A percentile compares a stretch with the other conserved stretches of the same genome.
Evolutionary conservation across 2,113 vertebrate species (phyloP).

Genomic region (Condylura cristata): DNA sequence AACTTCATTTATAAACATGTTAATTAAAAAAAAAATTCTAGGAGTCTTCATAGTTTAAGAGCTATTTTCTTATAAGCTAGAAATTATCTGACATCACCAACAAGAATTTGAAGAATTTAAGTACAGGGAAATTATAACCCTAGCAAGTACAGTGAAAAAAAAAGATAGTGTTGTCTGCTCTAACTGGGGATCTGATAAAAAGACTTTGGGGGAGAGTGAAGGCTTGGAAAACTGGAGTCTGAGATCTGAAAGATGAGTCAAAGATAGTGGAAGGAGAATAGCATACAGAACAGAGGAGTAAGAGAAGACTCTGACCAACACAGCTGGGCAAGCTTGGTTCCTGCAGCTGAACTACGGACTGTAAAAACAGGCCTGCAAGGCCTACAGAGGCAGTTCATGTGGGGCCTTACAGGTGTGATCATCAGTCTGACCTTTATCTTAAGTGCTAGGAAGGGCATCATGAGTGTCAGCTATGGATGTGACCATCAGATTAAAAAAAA

Average conservation of each 20-base stretch:
- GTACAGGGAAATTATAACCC: neutral
- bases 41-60: neutral
- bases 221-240: neutral
- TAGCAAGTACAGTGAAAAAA: neutral
- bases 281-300: neutral
- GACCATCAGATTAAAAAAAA: too few relatives aligned
- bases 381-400: too few relatives aligned
- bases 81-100: neutral
- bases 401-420: neutral
- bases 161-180: neutral
- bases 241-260: neutral
- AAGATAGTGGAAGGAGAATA: neutral
- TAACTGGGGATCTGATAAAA: neutral
- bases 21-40: too few relatives aligned
- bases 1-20: neutral
- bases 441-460: neutral
- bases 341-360: neutral
- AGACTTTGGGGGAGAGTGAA: neutral
- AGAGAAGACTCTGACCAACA: neutral
- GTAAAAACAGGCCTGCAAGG: neutral
- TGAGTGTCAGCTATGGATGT: neutral
- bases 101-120: constrained; percentile 4
- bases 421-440: neutral
- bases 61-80: neutral
- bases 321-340: neutral